phyloP scores from a whole-genome alignment of 2,113 vertebrate species.

The Eupsittula cactorum region DNA sequence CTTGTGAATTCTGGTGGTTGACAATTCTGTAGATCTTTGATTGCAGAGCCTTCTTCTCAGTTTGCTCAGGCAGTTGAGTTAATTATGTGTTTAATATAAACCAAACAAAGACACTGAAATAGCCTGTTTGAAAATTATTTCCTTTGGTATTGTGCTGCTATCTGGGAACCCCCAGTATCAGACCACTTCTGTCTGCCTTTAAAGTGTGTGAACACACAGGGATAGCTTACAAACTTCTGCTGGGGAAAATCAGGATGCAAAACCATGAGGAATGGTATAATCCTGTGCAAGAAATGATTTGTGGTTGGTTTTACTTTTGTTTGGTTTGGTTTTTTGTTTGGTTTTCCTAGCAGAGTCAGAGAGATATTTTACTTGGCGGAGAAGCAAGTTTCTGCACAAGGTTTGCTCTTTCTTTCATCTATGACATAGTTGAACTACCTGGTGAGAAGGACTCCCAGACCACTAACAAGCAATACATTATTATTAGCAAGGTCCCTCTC shows the following conservation, averaged over 20 bases:
- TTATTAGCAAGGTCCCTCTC: background rate
- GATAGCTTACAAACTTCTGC: background rate
- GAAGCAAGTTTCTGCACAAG: background rate
- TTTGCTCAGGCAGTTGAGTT: background rate
- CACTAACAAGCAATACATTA: background rate
- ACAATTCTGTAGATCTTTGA: background rate
- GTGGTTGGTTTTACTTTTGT: background rate
- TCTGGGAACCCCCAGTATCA: background rate
- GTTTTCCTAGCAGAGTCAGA: background rate
- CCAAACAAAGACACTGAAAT: background rate
- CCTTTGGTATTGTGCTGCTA: background rate
- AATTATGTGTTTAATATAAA: background rate
- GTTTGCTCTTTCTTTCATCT: background rate
- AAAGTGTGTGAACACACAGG: background rate
- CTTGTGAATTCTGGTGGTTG: background rate
- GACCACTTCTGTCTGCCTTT: background rate
- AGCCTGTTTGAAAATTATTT: background rate
- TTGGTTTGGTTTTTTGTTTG: background rate
- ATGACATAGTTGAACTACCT: background rate
- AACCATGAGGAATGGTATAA: background rate
- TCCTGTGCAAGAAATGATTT: background rate
- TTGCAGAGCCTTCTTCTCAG: background rate
- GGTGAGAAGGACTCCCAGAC: background rate
- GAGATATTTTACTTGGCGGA: background rate
- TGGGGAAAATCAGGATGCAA: background rate